phyloP scores from a whole-genome alignment of 92 coral and sea anemone genomes.

The Paragorgia papillata region DNA sequence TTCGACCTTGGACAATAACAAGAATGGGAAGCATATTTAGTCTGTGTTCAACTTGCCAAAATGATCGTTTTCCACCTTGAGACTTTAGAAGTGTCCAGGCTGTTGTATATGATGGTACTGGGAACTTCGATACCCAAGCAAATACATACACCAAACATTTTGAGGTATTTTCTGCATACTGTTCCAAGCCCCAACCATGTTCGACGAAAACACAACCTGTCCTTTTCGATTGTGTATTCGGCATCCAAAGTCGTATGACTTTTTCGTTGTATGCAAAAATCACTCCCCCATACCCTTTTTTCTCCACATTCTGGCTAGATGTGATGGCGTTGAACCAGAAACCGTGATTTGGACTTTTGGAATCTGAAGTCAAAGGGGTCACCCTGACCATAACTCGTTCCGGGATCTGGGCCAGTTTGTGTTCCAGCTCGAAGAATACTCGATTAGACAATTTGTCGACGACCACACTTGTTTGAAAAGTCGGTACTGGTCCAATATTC shows the following conservation, averaged over 20 bases:
- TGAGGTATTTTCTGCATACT: slow-evolving; percentile 59
- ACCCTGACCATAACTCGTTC: slow-evolving; percentile 78
- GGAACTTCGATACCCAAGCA: slow-evolving; percentile 78
- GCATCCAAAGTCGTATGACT: slow-evolving; percentile 81
- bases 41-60: slow-evolving; percentile 58
- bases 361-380: slow-evolving; percentile 53
- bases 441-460: slow-evolving; percentile 45
- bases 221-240: slow-evolving; percentile 52
- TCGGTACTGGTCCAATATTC: slow-evolving; percentile 83
- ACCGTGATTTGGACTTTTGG: slow-evolving; percentile 70
- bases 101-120: slow-evolving; percentile 72
- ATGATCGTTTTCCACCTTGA: slow-evolving; percentile 62
- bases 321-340: slow-evolving; percentile 86
- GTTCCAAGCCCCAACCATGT: slow-evolving; percentile 77
- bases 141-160: slow-evolving; percentile 72
- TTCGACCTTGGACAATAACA: slow-evolving; percentile 74
- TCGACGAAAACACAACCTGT: slow-evolving; percentile 86
- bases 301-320: slow-evolving; percentile 80
- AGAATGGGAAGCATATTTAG: slow-evolving; percentile 63
- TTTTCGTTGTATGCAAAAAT: slow-evolving; percentile 88
- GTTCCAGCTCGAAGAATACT: slow-evolving; percentile 62
- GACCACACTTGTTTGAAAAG: slow-evolving; percentile 73
- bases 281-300: slow-evolving; percentile 81
- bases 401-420: slow-evolving; percentile 77
- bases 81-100: slow-evolving; percentile 67